phyloP scores from a whole-genome alignment of 2,113 vertebrate genomes.

The Istiophorus platypterus region DNA sequence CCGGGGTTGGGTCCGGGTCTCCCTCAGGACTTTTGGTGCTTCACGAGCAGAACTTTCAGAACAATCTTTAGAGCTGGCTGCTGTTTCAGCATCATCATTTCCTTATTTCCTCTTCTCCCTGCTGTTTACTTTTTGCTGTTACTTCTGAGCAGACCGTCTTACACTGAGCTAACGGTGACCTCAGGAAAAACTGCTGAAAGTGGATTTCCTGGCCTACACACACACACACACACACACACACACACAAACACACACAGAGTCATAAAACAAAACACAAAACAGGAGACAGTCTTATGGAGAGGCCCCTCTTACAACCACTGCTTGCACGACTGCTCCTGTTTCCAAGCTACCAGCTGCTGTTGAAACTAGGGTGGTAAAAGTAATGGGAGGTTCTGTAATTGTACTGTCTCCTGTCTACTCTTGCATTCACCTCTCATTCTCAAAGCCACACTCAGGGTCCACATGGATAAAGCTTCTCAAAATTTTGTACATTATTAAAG shows the following conservation, averaged over 20 bases:
- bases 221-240: background rate
- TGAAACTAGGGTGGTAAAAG: conserved; percentile 7
- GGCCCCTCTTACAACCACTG: conserved; percentile 27
- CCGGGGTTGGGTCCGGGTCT: conserved; percentile 2
- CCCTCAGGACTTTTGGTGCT: conserved; percentile 70
- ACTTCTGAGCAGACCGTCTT: conserved; percentile 36
- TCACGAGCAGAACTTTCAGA: conserved; percentile 54
- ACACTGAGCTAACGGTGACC: conserved; percentile 46
- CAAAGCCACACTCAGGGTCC: conserved; percentile 65
- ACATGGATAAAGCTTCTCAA: conserved; percentile 35
- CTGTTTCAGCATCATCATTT: background rate
- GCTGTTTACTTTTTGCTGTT: conserved; percentile 26
- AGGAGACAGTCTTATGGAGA: conserved; percentile 16
- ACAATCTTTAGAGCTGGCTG: conserved; percentile 42
- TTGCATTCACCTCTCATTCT: conserved; percentile 39
- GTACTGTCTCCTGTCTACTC: conserved; percentile 15
- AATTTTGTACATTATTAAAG: conserved; percentile 18
- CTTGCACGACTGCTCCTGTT: conserved; percentile 35
- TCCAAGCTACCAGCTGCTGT: conserved; percentile 41
- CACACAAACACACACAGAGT: background rate
- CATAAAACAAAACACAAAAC: background rate
- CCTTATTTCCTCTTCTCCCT: conserved; percentile 31
- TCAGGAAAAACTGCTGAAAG: conserved; percentile 65
- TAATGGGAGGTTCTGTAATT: conserved; percentile 15
- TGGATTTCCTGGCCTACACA: conserved; percentile 58